Evolutionary conservation across 92 coral and sea anemone species (phyloP).

Genomic region (Metridium senile): DNA sequence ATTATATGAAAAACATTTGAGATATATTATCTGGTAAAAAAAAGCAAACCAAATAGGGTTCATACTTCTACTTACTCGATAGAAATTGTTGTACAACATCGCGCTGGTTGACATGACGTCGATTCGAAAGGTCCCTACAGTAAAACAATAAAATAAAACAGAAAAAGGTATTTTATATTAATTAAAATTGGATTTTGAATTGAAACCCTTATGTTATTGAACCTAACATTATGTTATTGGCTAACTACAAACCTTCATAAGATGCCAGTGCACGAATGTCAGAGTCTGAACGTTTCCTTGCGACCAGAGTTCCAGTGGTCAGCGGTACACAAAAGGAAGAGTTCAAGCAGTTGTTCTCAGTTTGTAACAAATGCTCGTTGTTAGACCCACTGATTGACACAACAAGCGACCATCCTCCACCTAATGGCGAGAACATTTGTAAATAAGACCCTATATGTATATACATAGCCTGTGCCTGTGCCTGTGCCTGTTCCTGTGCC

Average conservation of each 20-base stretch:
- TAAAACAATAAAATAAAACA: not conserved
- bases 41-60: too few relatives aligned
- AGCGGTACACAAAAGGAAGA: constrained; percentile 17
- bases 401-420: constrained; percentile 38
- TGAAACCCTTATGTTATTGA: not conserved
- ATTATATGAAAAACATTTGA: too few relatives aligned
- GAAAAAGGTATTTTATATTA: too few relatives aligned
- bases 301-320: constrained; percentile 20
- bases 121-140: constrained; percentile 22
- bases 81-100: constrained; percentile 12
- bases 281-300: constrained; percentile 11
- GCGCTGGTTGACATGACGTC: constrained; percentile 10
- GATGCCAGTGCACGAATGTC: constrained; percentile 26
- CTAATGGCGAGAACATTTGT: not conserved
- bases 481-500: not conserved
- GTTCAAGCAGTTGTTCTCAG: constrained; percentile 34
- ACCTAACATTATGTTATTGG: not conserved
- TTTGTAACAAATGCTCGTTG: constrained; percentile 7
- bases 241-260: constrained; percentile 13
- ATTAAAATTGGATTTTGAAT: not conserved
- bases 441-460: not conserved
- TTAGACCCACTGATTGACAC: constrained; percentile 12
- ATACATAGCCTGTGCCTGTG: not conserved
- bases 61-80: constrained; percentile 3
- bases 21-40: too few relatives aligned